Base-by-base conservation (phyloP, 2,113 vertebrate species). In the Rallus limicola region DNA sequence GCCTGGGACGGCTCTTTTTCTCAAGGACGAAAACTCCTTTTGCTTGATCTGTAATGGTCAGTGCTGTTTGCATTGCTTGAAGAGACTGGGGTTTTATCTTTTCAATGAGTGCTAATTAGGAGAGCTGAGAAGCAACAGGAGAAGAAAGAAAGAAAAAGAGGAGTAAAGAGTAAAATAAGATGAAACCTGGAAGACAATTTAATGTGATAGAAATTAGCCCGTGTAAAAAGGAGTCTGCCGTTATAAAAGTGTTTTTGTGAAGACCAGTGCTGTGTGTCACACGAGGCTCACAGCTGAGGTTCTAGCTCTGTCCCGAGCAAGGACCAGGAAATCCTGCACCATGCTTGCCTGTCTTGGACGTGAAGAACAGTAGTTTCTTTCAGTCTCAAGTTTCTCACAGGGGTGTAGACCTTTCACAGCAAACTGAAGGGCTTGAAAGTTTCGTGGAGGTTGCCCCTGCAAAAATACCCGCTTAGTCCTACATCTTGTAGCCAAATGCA, bases 61-160 rank as follows among this genome's bases (percentile, higher is more conserved):
- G 50, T 75, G 38, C 56, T 88, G 76, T 82, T 94, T 79, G 78
- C 67, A 16, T 69, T 95, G 70, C 52, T 77, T 90, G 79, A 90
- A 92, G 70, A 85, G 60, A 55, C 56, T 48, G 26, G 50, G 31
- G 56, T 96, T 94, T 88, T 93, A 84, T 75, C 64, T 96, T 94
- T 92, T 84, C 56, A 88, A 13, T 64, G 16, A 87, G 67, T 72
- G 48, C 80, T 96, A 95, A 94, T 97, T 96, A 93, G 83, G 87
- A 90, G 64, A 93, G 33, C 80, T 90, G 80, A 82, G 64, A 78
- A 94, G 80, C 77, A 94, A 92, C n/a, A 92, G 67, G 50, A 90
- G 48, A 88, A 95, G 50, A 82, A 92, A 95, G 50, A 82, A 92
- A 44, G 42, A 79, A 90, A 87, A 82, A 19, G 20, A 92, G 31